phyloP scores from a whole-genome alignment of 2,888 invertebrate species.

The Leucoma salicis region DNA sequence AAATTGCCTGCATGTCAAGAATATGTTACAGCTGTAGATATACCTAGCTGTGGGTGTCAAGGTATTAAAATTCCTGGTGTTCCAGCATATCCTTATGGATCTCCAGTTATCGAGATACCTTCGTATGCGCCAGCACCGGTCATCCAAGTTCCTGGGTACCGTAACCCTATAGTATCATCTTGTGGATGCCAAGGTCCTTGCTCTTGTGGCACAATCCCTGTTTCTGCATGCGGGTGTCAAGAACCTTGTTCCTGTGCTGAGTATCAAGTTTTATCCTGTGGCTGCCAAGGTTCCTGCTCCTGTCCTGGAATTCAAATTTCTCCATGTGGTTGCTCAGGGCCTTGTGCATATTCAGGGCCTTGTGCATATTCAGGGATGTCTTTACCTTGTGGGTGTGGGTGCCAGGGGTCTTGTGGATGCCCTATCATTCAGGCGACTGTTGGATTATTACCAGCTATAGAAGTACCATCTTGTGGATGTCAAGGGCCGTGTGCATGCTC shows the following conservation, averaged over 20 bases:
- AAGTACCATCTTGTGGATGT: slow-evolving; percentile 16
- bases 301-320: slow-evolving; percentile 3
- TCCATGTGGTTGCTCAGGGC: slow-evolving; percentile 6
- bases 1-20: slow-evolving; percentile 16
- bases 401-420: background rate
- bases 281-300: slow-evolving; percentile 6
- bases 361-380: slow-evolving; percentile 11
- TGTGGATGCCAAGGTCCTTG: slow-evolving; percentile 8
- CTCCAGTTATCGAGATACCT: slow-evolving; percentile 15
- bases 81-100: background rate
- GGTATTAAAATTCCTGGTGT: slow-evolving; percentile 18
- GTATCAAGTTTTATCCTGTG: slow-evolving; percentile 4
- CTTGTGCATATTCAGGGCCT: slow-evolving; percentile 4
- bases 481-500: slow-evolving; percentile 12
- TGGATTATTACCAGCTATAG: background rate
- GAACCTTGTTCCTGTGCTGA: slow-evolving; percentile 10
- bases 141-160: background rate
- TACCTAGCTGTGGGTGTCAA: slow-evolving; percentile 29
- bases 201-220: background rate
- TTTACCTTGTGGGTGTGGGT: background rate
- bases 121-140: slow-evolving; percentile 12
- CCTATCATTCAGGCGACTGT: background rate
- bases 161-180: background rate
- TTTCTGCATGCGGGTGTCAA: slow-evolving; percentile 3
- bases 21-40: slow-evolving; percentile 13